These are phyloP conservation scores for Diachrysia chrysitis DNA, from an alignment of 2,888 invertebrate genomes.

Conservation along the genomic window DNA sequence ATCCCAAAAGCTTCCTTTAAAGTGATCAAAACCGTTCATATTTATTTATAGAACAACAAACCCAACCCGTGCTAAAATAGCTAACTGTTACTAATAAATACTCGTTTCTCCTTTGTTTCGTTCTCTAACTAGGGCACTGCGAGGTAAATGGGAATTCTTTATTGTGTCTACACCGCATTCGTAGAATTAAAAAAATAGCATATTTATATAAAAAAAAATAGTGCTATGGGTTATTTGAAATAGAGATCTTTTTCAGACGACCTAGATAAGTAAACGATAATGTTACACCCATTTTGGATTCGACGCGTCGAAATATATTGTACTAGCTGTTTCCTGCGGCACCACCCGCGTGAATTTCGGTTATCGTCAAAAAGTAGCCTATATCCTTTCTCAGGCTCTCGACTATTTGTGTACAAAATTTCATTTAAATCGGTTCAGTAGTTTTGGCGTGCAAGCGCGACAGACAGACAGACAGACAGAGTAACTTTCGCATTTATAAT, in stretches of 20 bases:
- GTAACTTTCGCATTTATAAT: too few species aligned
- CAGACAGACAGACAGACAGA: too few species aligned
- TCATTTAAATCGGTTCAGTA: too few species aligned
- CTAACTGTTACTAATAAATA: conserved; percentile 42
- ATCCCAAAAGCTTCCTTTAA: conserved; percentile 59
- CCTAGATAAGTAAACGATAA: neutral
- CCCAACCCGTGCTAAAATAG: conserved; percentile 47
- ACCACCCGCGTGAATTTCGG: too few species aligned
- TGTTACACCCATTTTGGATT: neutral
- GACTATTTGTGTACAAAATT: too few species aligned
- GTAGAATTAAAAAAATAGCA: neutral
- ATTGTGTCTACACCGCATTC: conserved; percentile 14
- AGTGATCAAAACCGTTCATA: conserved; percentile 52
- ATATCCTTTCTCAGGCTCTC: too few species aligned
- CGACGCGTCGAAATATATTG: too few species aligned
- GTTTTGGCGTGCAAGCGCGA: too few species aligned
- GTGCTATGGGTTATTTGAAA: neutral
- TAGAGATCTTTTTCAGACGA: neutral
- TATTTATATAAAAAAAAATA: neutral
- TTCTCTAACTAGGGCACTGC: conserved; percentile 46
- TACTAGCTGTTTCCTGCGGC: too few species aligned
- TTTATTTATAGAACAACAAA: conserved; percentile 51
- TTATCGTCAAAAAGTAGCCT: too few species aligned
- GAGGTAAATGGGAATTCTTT: conserved; percentile 41
- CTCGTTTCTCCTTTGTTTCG: conserved; percentile 49